These are phyloP conservation scores for Stictonetta naevosa DNA, from an alignment of 2,113 vertebrate genomes.

Conservation along the genomic window DNA sequence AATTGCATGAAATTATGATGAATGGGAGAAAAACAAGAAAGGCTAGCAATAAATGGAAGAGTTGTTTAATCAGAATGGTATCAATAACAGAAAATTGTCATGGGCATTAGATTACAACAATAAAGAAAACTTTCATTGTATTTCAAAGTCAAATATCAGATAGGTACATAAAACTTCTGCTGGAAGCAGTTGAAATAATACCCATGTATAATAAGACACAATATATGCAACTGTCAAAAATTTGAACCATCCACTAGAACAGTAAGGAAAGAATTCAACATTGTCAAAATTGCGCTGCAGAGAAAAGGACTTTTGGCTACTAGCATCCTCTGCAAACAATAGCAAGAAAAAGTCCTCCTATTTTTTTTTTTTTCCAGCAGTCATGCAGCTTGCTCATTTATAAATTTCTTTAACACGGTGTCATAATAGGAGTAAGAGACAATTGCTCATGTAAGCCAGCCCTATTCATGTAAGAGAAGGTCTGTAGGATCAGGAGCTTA, in stretches of 20 bases:
- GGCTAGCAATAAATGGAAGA: constrained; percentile 5
- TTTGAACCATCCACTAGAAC: background rate
- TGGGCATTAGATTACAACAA: background rate
- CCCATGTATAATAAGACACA: background rate
- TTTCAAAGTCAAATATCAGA: background rate
- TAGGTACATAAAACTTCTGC: background rate
- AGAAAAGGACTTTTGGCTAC: background rate
- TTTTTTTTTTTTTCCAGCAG: background rate
- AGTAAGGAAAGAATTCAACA: background rate
- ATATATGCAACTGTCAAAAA: background rate
- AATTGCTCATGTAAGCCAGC: background rate
- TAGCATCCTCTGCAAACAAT: background rate
- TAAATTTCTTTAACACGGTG: background rate
- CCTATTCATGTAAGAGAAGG: background rate
- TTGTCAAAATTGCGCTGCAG: background rate
- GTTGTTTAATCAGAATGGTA: background rate
- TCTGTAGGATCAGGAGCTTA: background rate
- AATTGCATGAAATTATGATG: background rate
- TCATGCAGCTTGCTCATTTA: background rate
- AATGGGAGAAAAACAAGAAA: constrained; percentile 7
- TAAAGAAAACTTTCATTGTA: background rate
- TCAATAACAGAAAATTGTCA: background rate
- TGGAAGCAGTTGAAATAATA: background rate
- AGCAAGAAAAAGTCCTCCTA: background rate
- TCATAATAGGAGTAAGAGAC: background rate